These are phyloP conservation scores for Smittia aterrima DNA, from an alignment of 2,888 invertebrate genomes.

Conservation along the genomic window DNA sequence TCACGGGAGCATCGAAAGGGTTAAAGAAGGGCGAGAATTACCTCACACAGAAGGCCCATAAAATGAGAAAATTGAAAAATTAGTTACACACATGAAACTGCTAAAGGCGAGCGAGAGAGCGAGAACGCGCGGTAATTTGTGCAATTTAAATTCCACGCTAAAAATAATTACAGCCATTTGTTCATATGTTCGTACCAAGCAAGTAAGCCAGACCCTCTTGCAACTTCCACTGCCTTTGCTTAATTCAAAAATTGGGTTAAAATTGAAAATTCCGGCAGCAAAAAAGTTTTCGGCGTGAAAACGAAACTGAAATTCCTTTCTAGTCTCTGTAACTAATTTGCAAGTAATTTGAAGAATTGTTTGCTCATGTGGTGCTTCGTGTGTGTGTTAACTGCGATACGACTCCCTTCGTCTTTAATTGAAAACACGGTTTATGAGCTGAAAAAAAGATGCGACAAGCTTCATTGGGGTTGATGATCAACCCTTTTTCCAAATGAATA, in stretches of 20 bases:
- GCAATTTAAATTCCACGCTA: conserved; percentile 38
- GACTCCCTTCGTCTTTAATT: neutral
- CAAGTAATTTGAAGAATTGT: conserved; percentile 31
- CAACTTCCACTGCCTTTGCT: neutral
- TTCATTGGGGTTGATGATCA: neutral
- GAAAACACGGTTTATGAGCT: conserved; percentile 32
- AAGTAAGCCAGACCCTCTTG: neutral
- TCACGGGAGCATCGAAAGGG: neutral
- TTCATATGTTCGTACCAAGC: neutral
- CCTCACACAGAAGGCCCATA: conserved; percentile 4
- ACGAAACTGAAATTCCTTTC: conserved; percentile 28
- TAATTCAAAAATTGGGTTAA: conserved; percentile 2
- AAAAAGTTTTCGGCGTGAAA: conserved; percentile 11
- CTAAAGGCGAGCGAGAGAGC: neutral
- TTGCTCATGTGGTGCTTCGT: conserved; percentile 4
- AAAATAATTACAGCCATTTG: conserved; percentile 36
- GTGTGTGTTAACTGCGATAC: neutral
- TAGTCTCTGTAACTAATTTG: conserved; percentile 32
- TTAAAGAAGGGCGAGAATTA: neutral
- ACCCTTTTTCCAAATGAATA: conserved; percentile 13
- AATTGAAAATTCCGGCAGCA: conserved; percentile 37
- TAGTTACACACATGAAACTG: conserved; percentile 38
- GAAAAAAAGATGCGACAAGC: neutral
- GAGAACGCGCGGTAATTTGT: conserved; percentile 32
- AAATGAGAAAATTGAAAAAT: conserved; percentile 39